Percentiles rank a stretch among this genome's conserved stretches.
phyloP scores from a whole-genome alignment of 2,888 invertebrate genomes.

The Brassicogethes aeneus region DNA sequence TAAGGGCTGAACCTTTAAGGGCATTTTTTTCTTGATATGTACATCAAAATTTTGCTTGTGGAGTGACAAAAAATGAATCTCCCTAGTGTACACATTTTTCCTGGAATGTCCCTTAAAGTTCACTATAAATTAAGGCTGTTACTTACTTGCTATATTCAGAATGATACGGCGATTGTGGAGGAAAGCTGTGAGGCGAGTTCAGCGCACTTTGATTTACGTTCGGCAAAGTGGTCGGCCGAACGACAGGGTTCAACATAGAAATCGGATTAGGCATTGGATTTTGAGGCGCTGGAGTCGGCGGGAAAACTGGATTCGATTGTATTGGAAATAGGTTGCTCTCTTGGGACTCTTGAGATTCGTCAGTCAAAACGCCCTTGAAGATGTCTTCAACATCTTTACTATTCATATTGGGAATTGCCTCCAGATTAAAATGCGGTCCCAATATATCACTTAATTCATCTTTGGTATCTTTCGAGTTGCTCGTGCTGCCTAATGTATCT shows the following conservation, averaged over 20 bases:
- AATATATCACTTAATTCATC: conserved; percentile 62
- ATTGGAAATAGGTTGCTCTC: conserved; percentile 53
- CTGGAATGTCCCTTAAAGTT: too few relatives aligned
- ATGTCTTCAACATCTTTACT: conserved; percentile 87
- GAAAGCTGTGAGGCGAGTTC: conserved; percentile 63
- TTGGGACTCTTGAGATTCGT: conserved; percentile 72
- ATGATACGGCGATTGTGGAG: conserved; percentile 68
- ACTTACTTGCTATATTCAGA: conserved; percentile 74
- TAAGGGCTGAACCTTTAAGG: too few relatives aligned
- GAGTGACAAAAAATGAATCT: too few relatives aligned
- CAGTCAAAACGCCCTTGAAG: conserved; percentile 82
- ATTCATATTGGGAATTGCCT: conserved; percentile 70
- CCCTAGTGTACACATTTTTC: too few relatives aligned
- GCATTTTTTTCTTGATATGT: too few relatives aligned
- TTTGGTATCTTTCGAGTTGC: conserved; percentile 51
- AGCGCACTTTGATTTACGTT: conserved; percentile 44
- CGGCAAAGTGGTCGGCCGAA: conserved; percentile 42
- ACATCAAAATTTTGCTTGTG: too few relatives aligned
- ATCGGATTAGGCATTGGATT: conserved; percentile 10
- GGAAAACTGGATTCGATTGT: conserved; percentile 16
- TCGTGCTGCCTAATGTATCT: conserved; percentile 33
- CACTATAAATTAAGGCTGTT: not conserved
- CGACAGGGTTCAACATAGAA: conserved; percentile 26
- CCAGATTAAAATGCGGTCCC: conserved; percentile 62
- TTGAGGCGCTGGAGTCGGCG: conserved; percentile 9